Conservation (phyloP, 2,113 vertebrate species). For the Otus sunia region DNA sequence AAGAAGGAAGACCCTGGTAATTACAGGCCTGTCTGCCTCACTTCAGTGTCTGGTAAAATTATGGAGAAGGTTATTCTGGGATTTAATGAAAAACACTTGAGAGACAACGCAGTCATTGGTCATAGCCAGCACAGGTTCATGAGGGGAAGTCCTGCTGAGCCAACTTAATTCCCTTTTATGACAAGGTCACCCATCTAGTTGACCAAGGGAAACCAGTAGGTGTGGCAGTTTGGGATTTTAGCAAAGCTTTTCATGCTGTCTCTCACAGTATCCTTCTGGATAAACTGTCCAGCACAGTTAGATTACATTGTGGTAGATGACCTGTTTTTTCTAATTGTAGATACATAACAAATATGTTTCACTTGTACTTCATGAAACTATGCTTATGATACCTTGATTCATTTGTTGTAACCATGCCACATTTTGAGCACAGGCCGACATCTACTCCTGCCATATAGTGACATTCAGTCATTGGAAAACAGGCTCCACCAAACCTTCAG, state of each 20-base stretch:
- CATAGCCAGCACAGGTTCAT: not conserved
- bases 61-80: not conserved
- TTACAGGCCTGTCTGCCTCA: not conserved
- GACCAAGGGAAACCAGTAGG: not conserved
- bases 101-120: not conserved
- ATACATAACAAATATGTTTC: not conserved
- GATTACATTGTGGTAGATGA: not conserved
- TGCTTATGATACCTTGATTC: not conserved
- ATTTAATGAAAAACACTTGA: not conserved
- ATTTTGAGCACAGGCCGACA: not conserved
- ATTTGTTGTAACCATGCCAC: rapidly evolving
- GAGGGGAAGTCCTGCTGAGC: not conserved
- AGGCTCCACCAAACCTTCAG: not conserved
- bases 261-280: not conserved
- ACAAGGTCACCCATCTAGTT: not conserved
- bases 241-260: not conserved
- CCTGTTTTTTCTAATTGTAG: not conserved
- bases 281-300: not conserved
- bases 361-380: not conserved
- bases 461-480: not conserved
- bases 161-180: not conserved
- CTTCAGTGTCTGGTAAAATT: not conserved
- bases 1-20: not conserved
- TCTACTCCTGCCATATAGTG: not conserved
- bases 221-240: not conserved